phyloP scores from a whole-genome alignment of 2,888 invertebrate species.

The Sylvicola cinctus region DNA sequence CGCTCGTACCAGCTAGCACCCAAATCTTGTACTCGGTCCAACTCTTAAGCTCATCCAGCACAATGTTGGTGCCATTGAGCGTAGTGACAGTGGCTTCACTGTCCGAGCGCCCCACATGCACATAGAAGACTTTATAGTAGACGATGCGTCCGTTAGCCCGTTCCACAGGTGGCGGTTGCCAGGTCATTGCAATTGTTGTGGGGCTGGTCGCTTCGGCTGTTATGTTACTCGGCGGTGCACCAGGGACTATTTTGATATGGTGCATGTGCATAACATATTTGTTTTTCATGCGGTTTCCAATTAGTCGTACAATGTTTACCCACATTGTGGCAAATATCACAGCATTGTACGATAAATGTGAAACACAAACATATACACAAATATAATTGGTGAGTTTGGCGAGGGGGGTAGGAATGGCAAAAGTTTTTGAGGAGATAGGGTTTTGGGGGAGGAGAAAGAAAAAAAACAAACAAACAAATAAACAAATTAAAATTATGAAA shows the following conservation, averaged over 20 bases:
- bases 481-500: too few relatives aligned
- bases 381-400: too few relatives aligned
- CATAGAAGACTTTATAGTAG: slow-evolving; percentile 85
- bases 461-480: too few relatives aligned
- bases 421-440: too few relatives aligned
- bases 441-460: too few relatives aligned
- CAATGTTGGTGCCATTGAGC: slow-evolving; percentile 57
- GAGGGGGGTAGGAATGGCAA: too few relatives aligned
- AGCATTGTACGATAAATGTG: slow-evolving; percentile 2
- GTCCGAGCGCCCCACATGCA: slow-evolving; percentile 67
- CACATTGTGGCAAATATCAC: background rate
- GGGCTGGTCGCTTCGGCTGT: slow-evolving; percentile 73
- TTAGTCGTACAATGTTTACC: slow-evolving; percentile 1
- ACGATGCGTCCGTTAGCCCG: slow-evolving; percentile 81
- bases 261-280: slow-evolving; percentile 9
- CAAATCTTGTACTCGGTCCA: slow-evolving; percentile 95
- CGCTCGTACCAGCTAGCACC: slow-evolving; percentile 89
- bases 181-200: slow-evolving; percentile 70
- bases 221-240: slow-evolving; percentile 90
- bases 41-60: slow-evolving; percentile 73
- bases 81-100: slow-evolving; percentile 64
- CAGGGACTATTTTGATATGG: slow-evolving; percentile 54
- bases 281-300: slow-evolving; percentile 5
- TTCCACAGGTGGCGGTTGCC: slow-evolving; percentile 83
- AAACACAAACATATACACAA: too few relatives aligned